These are phyloP conservation scores for Drosophila falleni DNA, from an alignment of 2,888 invertebrate genomes.

Conservation along the genomic window DNA sequence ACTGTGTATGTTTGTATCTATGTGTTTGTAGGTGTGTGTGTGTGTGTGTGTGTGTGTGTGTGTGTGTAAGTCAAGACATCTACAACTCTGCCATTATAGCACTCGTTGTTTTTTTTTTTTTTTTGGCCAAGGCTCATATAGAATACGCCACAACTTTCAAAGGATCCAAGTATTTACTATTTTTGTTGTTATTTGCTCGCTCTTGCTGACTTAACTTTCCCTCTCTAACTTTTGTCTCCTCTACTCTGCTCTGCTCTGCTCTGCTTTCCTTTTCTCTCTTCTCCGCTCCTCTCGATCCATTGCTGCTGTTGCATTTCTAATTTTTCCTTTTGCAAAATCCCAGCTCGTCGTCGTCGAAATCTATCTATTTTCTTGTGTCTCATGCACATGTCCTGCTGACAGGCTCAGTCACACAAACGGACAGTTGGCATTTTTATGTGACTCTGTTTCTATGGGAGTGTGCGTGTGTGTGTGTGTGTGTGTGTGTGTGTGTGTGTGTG, in stretches of 20 bases:
- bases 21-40: neutral
- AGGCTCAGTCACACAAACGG: constrained; percentile 76
- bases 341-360: constrained; percentile 56
- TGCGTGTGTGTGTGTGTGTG: constrained; percentile 21
- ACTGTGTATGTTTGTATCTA: constrained; percentile 33
- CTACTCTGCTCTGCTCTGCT: neutral
- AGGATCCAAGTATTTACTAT: constrained; percentile 54
- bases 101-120: constrained; percentile 5
- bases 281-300: neutral
- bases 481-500: constrained; percentile 25
- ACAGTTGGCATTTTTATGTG: constrained; percentile 76
- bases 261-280: no score
- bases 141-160: constrained; percentile 62
- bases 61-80: constrained; percentile 35
- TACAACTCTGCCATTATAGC: constrained; percentile 19
- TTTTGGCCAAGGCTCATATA: constrained; percentile 45
- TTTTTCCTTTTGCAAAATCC: constrained; percentile 48
- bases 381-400: constrained; percentile 75
- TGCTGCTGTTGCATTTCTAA: constrained; percentile 55
- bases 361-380: constrained; percentile 72
- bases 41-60: constrained; percentile 17
- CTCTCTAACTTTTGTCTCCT: neutral
- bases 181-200: constrained; percentile 46
- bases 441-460: constrained; percentile 4
- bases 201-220: constrained; percentile 28